Evolutionary conservation across 1,140 invertebrate genomes (phyloP).

Genomic region (Leptestheria dahalacensis): DNA sequence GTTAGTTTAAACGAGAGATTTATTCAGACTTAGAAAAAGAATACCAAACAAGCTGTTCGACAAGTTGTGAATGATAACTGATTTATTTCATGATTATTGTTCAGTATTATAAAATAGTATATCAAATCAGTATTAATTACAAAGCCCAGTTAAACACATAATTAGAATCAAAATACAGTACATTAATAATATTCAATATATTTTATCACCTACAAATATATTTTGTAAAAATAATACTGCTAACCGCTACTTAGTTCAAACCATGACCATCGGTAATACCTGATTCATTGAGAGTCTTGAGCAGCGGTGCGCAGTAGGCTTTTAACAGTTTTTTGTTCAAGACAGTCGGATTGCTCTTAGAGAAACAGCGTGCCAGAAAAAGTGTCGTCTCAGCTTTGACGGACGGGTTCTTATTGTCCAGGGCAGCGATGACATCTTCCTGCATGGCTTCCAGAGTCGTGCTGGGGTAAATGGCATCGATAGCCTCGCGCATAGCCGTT

Average conservation of each 20-base stretch:
- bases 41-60: too few relatives aligned
- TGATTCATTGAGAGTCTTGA: conserved; percentile 74
- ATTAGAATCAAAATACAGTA: too few relatives aligned
- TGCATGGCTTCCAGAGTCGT: conserved; percentile 72
- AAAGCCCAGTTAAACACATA: too few relatives aligned
- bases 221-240: too few relatives aligned
- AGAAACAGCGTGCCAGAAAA: conserved; percentile 73
- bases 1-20: conserved; percentile 22
- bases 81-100: too few relatives aligned
- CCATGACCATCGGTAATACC: too few relatives aligned
- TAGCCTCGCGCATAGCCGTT: conserved; percentile 65
- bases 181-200: too few relatives aligned
- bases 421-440: conserved; percentile 64
- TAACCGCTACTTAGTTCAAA: too few relatives aligned
- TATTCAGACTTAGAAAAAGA: too few relatives aligned
- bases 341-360: conserved; percentile 56
- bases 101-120: not conserved
- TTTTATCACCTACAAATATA: too few relatives aligned
- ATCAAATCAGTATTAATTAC: too few relatives aligned
- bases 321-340: conserved; percentile 89
- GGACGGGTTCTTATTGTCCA: conserved; percentile 88
- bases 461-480: conserved; percentile 71
- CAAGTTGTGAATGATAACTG: too few relatives aligned
- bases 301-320: conserved; percentile 54
- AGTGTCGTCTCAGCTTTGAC: conserved; percentile 82